These are phyloP conservation scores for Chlorodrepanis virens DNA, from an alignment of 2,113 vertebrate species.

Conservation along the genomic window DNA sequence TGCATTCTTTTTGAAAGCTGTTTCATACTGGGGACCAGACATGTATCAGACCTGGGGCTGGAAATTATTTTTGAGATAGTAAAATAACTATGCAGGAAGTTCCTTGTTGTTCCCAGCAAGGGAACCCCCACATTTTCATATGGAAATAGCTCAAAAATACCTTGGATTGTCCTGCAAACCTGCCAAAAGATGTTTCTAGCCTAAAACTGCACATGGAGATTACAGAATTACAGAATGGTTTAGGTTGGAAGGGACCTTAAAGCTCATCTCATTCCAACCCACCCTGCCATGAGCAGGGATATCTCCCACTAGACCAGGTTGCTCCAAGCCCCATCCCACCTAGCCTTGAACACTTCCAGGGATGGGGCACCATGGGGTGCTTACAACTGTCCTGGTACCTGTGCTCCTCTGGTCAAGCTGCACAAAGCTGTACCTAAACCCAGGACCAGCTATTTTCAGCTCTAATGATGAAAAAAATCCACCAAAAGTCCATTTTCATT, in stretches of 20 bases:
- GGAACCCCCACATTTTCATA: not conserved
- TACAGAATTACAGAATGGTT: not conserved
- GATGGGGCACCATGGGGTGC: not conserved
- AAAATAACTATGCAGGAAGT: slow-evolving; percentile 30
- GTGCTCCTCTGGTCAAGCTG: not conserved
- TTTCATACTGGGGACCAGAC: not conserved
- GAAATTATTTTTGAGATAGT: not conserved
- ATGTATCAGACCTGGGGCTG: not conserved
- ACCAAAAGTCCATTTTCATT: not conserved
- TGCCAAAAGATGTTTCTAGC: not conserved
- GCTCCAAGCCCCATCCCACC: not conserved
- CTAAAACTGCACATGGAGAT: not conserved
- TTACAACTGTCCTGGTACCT: not conserved
- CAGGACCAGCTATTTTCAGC: not conserved
- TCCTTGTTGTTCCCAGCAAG: slow-evolving; percentile 5
- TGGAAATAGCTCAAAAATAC: not conserved
- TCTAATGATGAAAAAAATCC: not conserved
- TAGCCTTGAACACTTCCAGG: not conserved
- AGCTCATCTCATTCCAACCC: not conserved
- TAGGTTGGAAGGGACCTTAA: not conserved
- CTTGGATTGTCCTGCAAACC: not conserved
- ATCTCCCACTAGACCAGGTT: not conserved
- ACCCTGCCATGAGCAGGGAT: not conserved
- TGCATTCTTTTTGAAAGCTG: not conserved
- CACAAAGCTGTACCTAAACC: not conserved